Evolutionary conservation across 2,113 vertebrate genomes (phyloP), one percentile per base, ranked within the genome.

Genomic region (Catharus bicknelli): DNA sequence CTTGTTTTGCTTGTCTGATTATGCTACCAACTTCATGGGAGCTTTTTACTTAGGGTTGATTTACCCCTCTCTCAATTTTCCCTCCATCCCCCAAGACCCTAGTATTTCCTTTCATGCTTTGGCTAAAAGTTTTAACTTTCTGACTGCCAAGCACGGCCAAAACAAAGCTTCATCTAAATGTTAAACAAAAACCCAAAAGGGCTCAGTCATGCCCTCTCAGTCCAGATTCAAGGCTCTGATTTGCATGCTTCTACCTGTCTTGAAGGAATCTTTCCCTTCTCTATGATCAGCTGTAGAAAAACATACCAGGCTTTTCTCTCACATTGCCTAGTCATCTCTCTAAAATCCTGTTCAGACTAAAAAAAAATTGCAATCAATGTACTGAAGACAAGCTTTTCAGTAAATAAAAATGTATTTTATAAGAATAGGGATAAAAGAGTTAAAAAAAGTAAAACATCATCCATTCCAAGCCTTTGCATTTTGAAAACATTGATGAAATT

Each of bases 91-190:
- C 17, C 32, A 53, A 82, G 68, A 34, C 6, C 16, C 67, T 63
- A 57, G 77, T 84, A 87, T 95, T 97, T 96, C 91, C 45, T 90
- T 91, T 96, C 87, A 87, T 83, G 77, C 76, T 96, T 97, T 91
- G 89, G 75, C 70, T 90, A 95, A 93, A 97, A 88, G 95, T 85
- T 83, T 92, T 92, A 97, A 94, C 42, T 53, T 74, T 90, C 83
- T 78, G 75, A 66, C 93, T 96, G 90, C 78, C 88, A 96, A 97
- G 91, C 43, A 88, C 48, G 58, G 61, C 54, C 67, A 50, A 83
- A 90, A 61, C 82, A 79, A 86, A 94, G 66, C 47, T 91, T 70
- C 29, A 48, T 75, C 43, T 83, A 45, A 61, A 78, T n/a, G 25
- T 84, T 81, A 88, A 96, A 83, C 40, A 90, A 88, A 94, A 93